Percentiles rank a stretch among this genome's conserved stretches.
Conservation (phyloP, 2,888 invertebrate species). For the Drosophila picticornis region DNA sequence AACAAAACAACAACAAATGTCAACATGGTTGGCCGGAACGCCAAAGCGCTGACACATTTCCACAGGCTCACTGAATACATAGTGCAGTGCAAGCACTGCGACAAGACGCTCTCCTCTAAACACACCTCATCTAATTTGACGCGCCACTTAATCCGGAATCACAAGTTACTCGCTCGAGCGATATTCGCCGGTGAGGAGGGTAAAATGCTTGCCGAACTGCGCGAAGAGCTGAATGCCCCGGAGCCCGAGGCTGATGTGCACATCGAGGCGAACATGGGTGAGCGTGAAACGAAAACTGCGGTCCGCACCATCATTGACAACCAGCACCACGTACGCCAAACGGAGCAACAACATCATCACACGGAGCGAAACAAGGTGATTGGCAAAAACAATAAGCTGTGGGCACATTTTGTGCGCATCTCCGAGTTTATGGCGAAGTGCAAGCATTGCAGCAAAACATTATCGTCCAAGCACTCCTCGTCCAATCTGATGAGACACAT, state of each 20-base stretch:
- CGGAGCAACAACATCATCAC: slow-evolving; percentile 35
- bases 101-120: slow-evolving; percentile 73
- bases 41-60: slow-evolving; percentile 73
- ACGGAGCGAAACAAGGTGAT: slow-evolving; percentile 67
- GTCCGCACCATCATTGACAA: slow-evolving; percentile 65
- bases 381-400: slow-evolving; percentile 68
- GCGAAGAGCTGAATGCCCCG: slow-evolving; percentile 66
- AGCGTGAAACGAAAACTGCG: slow-evolving; percentile 66
- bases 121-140: slow-evolving; percentile 74
- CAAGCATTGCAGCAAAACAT: slow-evolving; percentile 69
- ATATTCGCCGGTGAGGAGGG: slow-evolving; percentile 72
- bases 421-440: slow-evolving; percentile 73
- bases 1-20: slow-evolving; percentile 28
- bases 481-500: slow-evolving; percentile 75
- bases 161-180: slow-evolving; percentile 62
- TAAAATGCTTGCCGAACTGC: slow-evolving; percentile 67
- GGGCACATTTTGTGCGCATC: slow-evolving; percentile 71
- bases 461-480: slow-evolving; percentile 72
- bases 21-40: slow-evolving; percentile 71
- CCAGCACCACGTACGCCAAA: slow-evolving; percentile 51
- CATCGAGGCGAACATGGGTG: slow-evolving; percentile 51
- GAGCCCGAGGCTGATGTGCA: slow-evolving; percentile 54
- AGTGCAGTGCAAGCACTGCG: slow-evolving; percentile 73
- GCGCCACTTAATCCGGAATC: slow-evolving; percentile 70
- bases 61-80: slow-evolving; percentile 71